phyloP scores from a whole-genome alignment of 2,888 invertebrate genomes.

The Pherbina coryleti region DNA sequence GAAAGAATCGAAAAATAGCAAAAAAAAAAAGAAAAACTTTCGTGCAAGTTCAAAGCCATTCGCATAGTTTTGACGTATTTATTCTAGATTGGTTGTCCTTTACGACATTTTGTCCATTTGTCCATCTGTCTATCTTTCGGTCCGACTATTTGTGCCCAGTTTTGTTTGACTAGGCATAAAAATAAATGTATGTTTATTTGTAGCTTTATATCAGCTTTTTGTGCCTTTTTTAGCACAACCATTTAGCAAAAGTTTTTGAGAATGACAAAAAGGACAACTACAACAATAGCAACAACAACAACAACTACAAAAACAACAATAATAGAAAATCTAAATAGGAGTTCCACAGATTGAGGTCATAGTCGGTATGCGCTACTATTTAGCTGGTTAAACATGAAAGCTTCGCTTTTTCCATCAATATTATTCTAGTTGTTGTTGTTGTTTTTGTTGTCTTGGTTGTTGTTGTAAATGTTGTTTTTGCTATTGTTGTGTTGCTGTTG shows the following conservation, averaged over 20 bases:
- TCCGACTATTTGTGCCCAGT: no score
- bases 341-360: slow-evolving; percentile 26
- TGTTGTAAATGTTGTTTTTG: neutral
- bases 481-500: slow-evolving; percentile 3
- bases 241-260: no score
- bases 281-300: neutral
- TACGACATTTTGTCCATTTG: neutral
- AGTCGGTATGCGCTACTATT: slow-evolving; percentile 2
- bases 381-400: neutral
- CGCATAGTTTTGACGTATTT: no score
- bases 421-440: neutral
- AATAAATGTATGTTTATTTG: neutral
- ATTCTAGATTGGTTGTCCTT: no score
- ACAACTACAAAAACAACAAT: neutral
- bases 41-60: no score
- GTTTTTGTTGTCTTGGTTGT: neutral
- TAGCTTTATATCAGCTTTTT: neutral
- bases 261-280: neutral
- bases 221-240: neutral
- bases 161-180: neutral
- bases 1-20: no score
- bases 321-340: slow-evolving; percentile 28
- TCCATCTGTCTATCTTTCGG: no score
- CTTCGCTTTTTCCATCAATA: slow-evolving; percentile 11
- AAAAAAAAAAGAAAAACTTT: no score